A percentile compares a stretch with the other conserved stretches of the same genome.
These are phyloP conservation scores for Graphium colonna DNA, from an alignment of 2,888 invertebrate species.

Conservation along the genomic window DNA sequence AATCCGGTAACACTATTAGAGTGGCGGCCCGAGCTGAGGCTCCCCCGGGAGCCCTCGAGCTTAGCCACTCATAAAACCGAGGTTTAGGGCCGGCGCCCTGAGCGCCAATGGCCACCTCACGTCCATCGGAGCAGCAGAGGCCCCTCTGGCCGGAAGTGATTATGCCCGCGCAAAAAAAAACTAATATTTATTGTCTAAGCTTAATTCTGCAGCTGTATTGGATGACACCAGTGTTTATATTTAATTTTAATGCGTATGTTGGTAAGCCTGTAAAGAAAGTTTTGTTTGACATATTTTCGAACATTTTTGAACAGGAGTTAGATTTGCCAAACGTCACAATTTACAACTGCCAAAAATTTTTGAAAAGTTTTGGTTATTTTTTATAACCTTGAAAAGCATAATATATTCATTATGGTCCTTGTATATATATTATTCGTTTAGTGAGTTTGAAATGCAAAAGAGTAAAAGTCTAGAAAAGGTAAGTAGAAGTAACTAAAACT, in stretches of 20 bases:
- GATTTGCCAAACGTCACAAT: constrained; percentile 47
- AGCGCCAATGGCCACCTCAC: too few relatives aligned
- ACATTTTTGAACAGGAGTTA: constrained; percentile 50
- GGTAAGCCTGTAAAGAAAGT: not conserved
- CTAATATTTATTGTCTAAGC: too few relatives aligned
- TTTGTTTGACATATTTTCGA: constrained; percentile 38
- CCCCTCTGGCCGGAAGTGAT: too few relatives aligned
- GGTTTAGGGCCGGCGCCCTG: too few relatives aligned
- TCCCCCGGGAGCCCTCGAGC: too few relatives aligned
- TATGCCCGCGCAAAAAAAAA: too few relatives aligned
- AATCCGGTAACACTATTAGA: too few relatives aligned
- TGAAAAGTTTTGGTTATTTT: constrained; percentile 53
- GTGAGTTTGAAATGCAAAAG: constrained; percentile 68
- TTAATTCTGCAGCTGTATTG: not conserved
- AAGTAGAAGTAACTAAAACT: constrained; percentile 18
- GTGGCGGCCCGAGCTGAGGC: too few relatives aligned
- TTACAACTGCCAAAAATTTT: constrained; percentile 61
- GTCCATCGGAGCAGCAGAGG: too few relatives aligned
- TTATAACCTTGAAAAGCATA: constrained; percentile 52
- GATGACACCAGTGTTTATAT: not conserved
- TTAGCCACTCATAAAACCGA: too few relatives aligned
- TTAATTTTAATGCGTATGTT: not conserved
- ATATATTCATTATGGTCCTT: constrained; percentile 57
- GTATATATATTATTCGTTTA: constrained; percentile 54
- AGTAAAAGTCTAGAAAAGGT: constrained; percentile 64